Conservation (phyloP, 2,113 vertebrate species). For the Glaucomys volans region DNA sequence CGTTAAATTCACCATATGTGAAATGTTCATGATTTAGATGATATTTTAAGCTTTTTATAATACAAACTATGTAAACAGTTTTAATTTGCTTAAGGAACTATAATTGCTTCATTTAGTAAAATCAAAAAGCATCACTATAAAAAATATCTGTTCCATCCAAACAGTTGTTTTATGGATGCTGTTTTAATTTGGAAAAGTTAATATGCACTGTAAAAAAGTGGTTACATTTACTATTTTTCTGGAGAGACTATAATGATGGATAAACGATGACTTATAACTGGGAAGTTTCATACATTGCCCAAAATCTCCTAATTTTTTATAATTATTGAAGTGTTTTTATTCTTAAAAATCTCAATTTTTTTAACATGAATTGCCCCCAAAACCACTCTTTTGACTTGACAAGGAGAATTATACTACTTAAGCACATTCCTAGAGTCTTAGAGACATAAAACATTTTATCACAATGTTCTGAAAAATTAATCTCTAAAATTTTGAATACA, state of each 20-base stretch:
- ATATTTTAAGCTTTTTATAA: slow-evolving; percentile 11
- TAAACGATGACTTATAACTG: neutral
- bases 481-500: slow-evolving; percentile 4
- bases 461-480: neutral
- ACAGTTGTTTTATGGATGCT: neutral
- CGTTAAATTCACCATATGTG: neutral
- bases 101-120: neutral
- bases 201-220: neutral
- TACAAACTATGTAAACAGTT: neutral
- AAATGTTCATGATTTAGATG: neutral
- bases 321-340: neutral
- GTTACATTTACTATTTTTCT: neutral
- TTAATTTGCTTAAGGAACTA: neutral
- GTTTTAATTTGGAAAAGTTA: neutral
- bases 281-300: neutral
- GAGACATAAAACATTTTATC: neutral
- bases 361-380: neutral
- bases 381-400: neutral
- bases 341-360: neutral
- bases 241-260: neutral
- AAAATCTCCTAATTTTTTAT: neutral
- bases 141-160: neutral
- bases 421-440: neutral
- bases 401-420: neutral
- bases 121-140: neutral